Conservation (phyloP, 1,140 invertebrate species). For the Ectropis grisescens region DNA sequence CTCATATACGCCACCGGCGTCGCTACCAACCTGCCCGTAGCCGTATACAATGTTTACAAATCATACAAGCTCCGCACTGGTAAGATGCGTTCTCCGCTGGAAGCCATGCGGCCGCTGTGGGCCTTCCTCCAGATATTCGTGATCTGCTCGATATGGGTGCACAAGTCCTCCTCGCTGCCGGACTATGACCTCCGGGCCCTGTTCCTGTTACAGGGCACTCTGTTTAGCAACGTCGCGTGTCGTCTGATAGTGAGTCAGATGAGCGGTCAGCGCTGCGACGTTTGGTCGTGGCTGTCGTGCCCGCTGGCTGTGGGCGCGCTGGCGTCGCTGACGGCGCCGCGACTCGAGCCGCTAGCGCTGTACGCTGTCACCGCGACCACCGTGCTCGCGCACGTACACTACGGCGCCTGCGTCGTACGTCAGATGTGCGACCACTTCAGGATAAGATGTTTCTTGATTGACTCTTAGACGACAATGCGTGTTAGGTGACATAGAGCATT, state of each 20-base stretch:
- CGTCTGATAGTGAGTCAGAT: conserved; percentile 97
- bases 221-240: conserved; percentile 97
- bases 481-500: too few relatives aligned
- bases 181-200: conserved; percentile 86
- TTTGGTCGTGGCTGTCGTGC: conserved; percentile 85
- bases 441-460: conserved; percentile 82
- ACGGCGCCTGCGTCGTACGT: conserved; percentile 89
- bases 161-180: conserved; percentile 81
- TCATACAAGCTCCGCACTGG: conserved; percentile 54
- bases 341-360: conserved; percentile 78
- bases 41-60: conserved; percentile 91
- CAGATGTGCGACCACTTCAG: conserved; percentile 86
- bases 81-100: conserved; percentile 42
- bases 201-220: conserved; percentile 88
- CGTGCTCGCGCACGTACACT: conserved; percentile 88
- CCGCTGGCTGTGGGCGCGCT: conserved; percentile 72
- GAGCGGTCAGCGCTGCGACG: conserved; percentile 90
- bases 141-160: conserved; percentile 84
- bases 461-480: conserved; percentile 73
- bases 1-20: conserved; percentile 87
- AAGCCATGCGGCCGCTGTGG: conserved; percentile 80
- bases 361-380: conserved; percentile 81
- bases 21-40: conserved; percentile 87
- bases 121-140: conserved; percentile 81
- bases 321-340: conserved; percentile 71